phyloP scores from a whole-genome alignment of 1,140 invertebrate species.

The Zaprionus gabonicus region DNA sequence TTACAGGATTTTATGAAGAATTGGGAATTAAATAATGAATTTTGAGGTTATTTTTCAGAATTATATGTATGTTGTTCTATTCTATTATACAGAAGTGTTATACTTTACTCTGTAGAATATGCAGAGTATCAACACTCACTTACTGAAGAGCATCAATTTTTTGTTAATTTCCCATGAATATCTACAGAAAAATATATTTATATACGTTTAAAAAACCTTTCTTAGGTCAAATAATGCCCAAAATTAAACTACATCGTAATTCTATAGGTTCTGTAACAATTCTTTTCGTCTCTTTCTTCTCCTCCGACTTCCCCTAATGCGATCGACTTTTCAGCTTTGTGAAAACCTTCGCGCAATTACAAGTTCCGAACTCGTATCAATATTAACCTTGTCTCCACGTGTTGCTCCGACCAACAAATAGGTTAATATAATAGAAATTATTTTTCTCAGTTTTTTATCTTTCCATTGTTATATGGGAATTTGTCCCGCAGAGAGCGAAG shows the following conservation, averaged over 20 bases:
- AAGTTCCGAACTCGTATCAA: slow-evolving; percentile 11
- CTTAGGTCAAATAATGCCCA: too few species aligned
- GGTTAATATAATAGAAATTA: slow-evolving; percentile 24
- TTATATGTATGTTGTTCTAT: background rate
- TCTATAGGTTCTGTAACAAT: background rate
- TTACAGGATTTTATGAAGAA: background rate
- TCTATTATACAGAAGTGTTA: background rate
- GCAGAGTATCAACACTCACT: too few species aligned
- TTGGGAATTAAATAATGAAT: background rate
- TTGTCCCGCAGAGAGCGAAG: slow-evolving; percentile 20
- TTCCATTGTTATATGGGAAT: background rate
- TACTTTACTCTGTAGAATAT: background rate
- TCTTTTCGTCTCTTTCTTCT: background rate
- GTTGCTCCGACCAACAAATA: slow-evolving; percentile 23
- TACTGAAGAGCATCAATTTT: background rate
- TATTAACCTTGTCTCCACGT: slow-evolving; percentile 49
- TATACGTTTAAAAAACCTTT: too few species aligned
- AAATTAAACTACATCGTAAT: background rate
- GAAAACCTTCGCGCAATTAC: background rate
- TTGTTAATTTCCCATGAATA: background rate
- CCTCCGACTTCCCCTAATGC: background rate
- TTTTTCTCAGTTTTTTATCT: slow-evolving; percentile 48
- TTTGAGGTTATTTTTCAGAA: background rate
- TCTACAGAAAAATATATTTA: too few species aligned
- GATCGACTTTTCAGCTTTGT: background rate